These are phyloP conservation scores for Atrina japonica DNA, from an alignment of 2,888 invertebrate species.

Conservation along the genomic window DNA sequence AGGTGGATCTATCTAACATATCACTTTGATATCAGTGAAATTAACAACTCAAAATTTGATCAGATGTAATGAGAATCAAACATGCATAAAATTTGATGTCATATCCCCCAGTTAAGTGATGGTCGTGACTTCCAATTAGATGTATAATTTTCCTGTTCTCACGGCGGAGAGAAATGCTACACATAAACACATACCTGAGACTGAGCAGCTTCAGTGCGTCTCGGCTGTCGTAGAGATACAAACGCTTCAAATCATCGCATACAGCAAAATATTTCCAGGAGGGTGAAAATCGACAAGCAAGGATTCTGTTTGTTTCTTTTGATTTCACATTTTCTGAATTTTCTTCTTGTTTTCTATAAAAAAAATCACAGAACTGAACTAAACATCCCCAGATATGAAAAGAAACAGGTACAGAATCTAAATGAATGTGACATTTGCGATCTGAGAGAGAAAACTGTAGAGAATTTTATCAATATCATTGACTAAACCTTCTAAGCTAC, in stretches of 20 bases:
- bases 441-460: conserved; percentile 40
- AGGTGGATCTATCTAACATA: background rate
- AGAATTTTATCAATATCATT: conserved; percentile 68
- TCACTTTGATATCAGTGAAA: conserved; percentile 2
- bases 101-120: no score
- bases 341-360: no score
- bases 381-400: background rate
- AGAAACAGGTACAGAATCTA: no score
- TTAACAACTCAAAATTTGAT: background rate
- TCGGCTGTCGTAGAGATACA: conserved; percentile 63
- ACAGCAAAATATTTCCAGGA: conserved; percentile 68
- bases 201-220: conserved; percentile 45
- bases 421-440: no score
- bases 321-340: background rate
- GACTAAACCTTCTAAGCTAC: conserved; percentile 62
- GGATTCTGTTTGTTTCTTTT: conserved; percentile 23
- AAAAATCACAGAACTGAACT: conserved; percentile 11
- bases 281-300: conserved; percentile 29
- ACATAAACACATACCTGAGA: conserved; percentile 50
- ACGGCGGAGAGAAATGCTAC: background rate
- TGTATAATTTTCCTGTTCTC: no score
- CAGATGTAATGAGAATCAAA: no score
- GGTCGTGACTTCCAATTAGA: no score
- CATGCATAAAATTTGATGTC: no score
- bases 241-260: conserved; percentile 72